These are phyloP conservation scores for Redunca redunca DNA, from an alignment of 2,113 vertebrate species.

Conservation along the genomic window DNA sequence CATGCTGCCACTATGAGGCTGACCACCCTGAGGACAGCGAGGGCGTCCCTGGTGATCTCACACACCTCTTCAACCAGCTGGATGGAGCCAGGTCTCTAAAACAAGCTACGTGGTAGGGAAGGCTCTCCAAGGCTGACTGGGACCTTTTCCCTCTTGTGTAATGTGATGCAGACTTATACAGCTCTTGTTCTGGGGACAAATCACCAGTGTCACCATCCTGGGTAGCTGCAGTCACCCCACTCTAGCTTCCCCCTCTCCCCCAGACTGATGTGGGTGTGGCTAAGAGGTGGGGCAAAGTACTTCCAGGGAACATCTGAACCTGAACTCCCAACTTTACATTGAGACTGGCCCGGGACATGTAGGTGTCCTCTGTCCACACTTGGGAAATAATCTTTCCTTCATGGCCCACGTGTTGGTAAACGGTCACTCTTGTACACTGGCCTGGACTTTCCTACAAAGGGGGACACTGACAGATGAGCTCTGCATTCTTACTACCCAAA, in stretches of 20 bases:
- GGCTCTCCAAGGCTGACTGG: too few species aligned
- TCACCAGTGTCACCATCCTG: neutral
- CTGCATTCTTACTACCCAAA: neutral
- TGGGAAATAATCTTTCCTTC: neutral
- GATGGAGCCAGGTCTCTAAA: neutral
- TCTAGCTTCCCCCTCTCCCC: neutral
- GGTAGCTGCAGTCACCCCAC: neutral
- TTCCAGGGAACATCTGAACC: accelerated
- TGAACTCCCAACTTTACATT: neutral
- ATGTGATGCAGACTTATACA: neutral
- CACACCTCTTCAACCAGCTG: neutral
- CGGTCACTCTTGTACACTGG: neutral
- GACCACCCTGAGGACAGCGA: neutral
- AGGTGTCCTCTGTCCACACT: neutral
- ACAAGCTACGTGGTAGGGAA: neutral
- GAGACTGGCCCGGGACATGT: neutral
- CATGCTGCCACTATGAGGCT: neutral
- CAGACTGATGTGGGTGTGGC: neutral
- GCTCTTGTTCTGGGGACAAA: neutral
- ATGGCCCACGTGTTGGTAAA: neutral
- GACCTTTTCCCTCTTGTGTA: neutral
- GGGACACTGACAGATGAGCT: neutral
- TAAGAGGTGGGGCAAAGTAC: neutral
- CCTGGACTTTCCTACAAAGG: neutral
- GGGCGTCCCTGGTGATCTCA: neutral